Evolutionary conservation across 2,113 vertebrate genomes (phyloP).

Genomic region (Donacobius atricapilla): DNA sequence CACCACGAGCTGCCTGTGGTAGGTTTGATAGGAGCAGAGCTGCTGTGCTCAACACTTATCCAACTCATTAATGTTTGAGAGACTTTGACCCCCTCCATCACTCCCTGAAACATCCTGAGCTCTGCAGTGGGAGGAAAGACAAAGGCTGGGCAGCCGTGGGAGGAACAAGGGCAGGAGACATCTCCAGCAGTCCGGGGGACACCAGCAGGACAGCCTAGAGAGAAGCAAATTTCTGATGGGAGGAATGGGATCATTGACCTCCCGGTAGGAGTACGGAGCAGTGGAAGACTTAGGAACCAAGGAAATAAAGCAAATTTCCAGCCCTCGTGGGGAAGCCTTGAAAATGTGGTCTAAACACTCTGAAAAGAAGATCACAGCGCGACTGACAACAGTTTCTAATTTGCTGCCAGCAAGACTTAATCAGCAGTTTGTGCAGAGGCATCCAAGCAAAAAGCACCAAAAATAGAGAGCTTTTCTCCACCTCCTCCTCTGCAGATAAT

Average conservation of each 20-base stretch:
- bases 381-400: slow-evolving; percentile 13
- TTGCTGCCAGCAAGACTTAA: slow-evolving; percentile 28
- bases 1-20: background rate
- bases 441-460: slow-evolving; percentile 18
- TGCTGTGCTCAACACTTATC: background rate
- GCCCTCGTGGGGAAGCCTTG: background rate
- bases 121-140: background rate
- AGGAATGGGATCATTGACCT: background rate
- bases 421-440: slow-evolving; percentile 16
- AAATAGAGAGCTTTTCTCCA: slow-evolving; percentile 35
- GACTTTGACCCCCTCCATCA: background rate
- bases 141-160: background rate
- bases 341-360: background rate
- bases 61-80: background rate
- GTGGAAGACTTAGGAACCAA: background rate
- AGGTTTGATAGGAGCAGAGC: background rate
- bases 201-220: background rate
- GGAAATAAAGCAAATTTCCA: background rate
- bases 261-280: background rate
- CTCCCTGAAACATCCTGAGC: background rate
- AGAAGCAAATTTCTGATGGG: background rate
- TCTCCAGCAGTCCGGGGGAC: background rate
- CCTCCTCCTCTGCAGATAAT: slow-evolving; percentile 7
- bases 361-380: background rate
- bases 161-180: background rate